Percentiles rank a stretch among this genome's conserved stretches.
phyloP scores from a whole-genome alignment of 2,113 vertebrate genomes.

The Myrmophylax atrothorax region DNA sequence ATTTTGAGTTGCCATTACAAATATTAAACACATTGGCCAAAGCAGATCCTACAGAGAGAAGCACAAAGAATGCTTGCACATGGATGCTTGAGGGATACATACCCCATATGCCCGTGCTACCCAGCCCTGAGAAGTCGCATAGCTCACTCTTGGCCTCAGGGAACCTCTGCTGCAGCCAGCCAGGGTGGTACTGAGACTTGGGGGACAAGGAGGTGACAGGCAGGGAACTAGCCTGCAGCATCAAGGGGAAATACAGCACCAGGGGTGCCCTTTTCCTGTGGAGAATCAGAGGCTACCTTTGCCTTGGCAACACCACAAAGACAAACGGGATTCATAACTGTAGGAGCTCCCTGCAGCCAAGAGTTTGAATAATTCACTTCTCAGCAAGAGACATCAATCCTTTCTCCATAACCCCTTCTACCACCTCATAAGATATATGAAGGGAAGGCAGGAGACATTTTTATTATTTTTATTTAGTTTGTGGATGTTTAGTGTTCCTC shows the following conservation, averaged over 20 bases:
- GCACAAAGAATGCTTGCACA: background rate
- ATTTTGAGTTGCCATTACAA: background rate
- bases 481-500: constrained; percentile 44
- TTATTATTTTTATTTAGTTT: constrained; percentile 70
- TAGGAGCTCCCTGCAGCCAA: constrained; percentile 43
- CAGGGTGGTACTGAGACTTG: background rate
- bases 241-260: background rate
- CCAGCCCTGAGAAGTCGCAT: background rate
- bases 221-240: background rate
- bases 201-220: background rate
- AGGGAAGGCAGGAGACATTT: constrained; percentile 35
- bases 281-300: background rate
- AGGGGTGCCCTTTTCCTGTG: background rate
- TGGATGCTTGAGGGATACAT: background rate
- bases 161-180: background rate
- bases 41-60: background rate
- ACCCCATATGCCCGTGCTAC: accelerated
- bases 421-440: constrained; percentile 37
- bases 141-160: background rate
- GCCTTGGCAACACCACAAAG: constrained; percentile 19
- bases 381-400: constrained; percentile 48
- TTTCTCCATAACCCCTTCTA: constrained; percentile 15
- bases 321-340: constrained; percentile 18
- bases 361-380: constrained; percentile 57
- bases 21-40: background rate